Evolutionary conservation across 92 coral and sea anemone genomes (phyloP), one percentile per base, ranked within the genome.

Genomic region (Actinostola sp.): DNA sequence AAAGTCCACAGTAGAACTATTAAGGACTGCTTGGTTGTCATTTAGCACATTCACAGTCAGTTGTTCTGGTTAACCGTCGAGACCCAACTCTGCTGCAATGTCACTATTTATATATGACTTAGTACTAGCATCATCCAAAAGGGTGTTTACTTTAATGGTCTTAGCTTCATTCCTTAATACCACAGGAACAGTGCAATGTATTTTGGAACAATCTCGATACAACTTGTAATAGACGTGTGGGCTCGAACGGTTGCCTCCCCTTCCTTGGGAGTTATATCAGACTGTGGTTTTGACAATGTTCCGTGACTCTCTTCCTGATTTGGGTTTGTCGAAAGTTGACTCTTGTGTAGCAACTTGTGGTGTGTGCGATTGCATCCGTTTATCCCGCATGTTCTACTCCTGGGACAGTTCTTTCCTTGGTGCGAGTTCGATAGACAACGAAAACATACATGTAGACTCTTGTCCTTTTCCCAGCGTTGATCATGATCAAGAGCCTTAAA

Each of bases 11-110:
- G 87, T n/a, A 53, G 30, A n/a, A n/a, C 28, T 53, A n/a, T 23
- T 24, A 53, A 53, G 30, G 28, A 24, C 30, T 3, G 76, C 82
- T 63, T 72, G 43, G 87, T 86, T 61, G 17, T 76, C 91, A 68
- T 81, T 82, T n/a, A 81, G 44, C n/a, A 82, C 72, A 45, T 82
- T 74, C 9, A 82, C 87, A 8, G 81, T 67, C 28, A 74, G 36
- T 17, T 30, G 50, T 26, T 55, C 58, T 7, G 54, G 46, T 4
- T 39, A 10, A n/a, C 82, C 82, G 8, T 75, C 50, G 20, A 82
- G 65, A 27, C 49, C 79, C 3, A 70, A 26, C 20, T 83, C 82
- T 15, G 62, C 67, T 9, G 88, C 86, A 20, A 67, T 53, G 51
- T 82, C 86, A 74, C 70, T 51, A 35, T 82, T 73, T 5, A 73